A percentile compares a stretch with the other conserved stretches of the same genome.
Conservation (phyloP, 1,140 invertebrate genomes). For the Asbolus verrucosus region DNA sequence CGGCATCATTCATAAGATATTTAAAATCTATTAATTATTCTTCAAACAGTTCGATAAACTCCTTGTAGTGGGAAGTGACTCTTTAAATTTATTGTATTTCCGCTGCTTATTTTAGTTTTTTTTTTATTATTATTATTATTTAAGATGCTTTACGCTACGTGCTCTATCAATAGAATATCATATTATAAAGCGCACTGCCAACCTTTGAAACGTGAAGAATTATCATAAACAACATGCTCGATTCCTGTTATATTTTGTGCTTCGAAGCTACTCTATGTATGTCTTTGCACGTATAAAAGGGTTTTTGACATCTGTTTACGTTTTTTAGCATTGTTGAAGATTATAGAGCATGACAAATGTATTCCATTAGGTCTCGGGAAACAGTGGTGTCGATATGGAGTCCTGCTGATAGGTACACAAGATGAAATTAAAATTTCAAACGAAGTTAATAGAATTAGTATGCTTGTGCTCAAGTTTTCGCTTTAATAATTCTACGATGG, state of each 20-base stretch:
- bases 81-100: too few species aligned
- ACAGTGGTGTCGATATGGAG: slow-evolving; percentile 11
- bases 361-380: slow-evolving; percentile 2
- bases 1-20: too few species aligned
- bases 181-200: neutral
- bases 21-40: too few species aligned
- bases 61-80: too few species aligned
- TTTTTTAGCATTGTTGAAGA: slow-evolving; percentile 22
- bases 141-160: neutral
- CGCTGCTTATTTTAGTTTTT: too few species aligned
- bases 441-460: neutral
- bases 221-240: neutral
- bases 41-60: too few species aligned
- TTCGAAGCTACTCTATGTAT: too few species aligned
- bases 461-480: too few species aligned
- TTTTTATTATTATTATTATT: too few species aligned
- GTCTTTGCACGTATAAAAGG: neutral
- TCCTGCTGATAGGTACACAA: slow-evolving; percentile 1
- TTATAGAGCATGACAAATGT: slow-evolving; percentile 30
- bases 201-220: neutral
- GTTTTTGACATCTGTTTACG: neutral
- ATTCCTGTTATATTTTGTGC: neutral
- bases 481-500: too few species aligned
- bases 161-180: neutral
- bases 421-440: slow-evolving; percentile 34